phyloP scores from a whole-genome alignment of 2,888 invertebrate species.

The Drosophila anomelani region DNA sequence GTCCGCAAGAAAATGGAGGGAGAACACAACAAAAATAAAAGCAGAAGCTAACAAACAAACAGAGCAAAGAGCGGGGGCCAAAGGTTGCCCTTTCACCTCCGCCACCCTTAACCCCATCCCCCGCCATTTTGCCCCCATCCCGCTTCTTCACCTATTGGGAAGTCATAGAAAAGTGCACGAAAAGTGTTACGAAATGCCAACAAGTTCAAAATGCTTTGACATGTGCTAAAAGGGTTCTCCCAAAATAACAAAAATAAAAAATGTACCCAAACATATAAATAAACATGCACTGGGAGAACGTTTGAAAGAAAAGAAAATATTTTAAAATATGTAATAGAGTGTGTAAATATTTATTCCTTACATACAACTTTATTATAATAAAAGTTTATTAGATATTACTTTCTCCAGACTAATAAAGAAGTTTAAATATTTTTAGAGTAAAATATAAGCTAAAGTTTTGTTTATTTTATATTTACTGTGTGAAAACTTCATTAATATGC shows the following conservation, averaged over 20 bases:
- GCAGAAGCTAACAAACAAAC: conserved; percentile 22
- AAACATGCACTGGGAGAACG: conserved; percentile 29
- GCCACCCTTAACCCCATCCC: conserved; percentile 1
- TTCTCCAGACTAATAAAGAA: too few species aligned
- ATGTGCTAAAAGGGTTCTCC: conserved; percentile 72
- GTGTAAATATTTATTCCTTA: too few species aligned
- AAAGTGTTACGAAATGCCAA: conserved; percentile 74
- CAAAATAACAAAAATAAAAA: conserved; percentile 18
- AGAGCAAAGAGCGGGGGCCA: conserved; percentile 23
- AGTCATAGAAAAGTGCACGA: conserved; percentile 63
- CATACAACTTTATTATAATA: too few species aligned
- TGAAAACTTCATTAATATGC: too few species aligned
- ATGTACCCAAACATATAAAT: conserved; percentile 23
- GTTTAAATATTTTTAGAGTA: too few species aligned
- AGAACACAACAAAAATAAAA: neutral
- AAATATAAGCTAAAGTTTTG: too few species aligned
- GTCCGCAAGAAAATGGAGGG: conserved; percentile 22
- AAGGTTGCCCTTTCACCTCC: conserved; percentile 28
- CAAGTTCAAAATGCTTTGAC: conserved; percentile 76
- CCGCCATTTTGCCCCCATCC: neutral
- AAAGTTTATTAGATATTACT: too few species aligned
- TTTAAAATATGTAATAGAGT: neutral
- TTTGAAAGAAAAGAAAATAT: neutral
- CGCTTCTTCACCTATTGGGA: conserved; percentile 24
- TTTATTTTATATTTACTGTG: too few species aligned